phyloP scores from a whole-genome alignment of 2,113 vertebrate genomes.

The Irena cyanogastra region DNA sequence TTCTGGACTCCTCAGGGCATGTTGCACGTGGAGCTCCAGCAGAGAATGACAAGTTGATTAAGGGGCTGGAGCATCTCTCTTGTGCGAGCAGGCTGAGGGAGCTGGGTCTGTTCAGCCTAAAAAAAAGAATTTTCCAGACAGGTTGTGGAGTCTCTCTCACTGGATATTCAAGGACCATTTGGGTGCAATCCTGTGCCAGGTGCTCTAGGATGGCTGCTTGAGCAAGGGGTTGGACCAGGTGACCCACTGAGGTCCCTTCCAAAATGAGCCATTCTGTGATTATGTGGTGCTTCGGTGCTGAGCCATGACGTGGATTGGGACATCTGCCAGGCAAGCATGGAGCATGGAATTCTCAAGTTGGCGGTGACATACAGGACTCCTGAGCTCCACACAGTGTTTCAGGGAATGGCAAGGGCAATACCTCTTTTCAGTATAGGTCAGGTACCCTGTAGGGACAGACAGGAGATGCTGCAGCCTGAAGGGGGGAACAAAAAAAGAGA shows the following conservation, averaged over 20 bases:
- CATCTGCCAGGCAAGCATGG: background rate
- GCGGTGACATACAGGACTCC: fast-evolving
- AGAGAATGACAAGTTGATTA: background rate
- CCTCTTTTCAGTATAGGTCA: fast-evolving
- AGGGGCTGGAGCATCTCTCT: background rate
- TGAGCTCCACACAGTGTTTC: fast-evolving
- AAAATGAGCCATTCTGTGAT: background rate
- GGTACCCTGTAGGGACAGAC: no score
- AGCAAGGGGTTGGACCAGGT: background rate
- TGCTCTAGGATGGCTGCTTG: background rate
- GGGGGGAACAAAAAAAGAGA: background rate
- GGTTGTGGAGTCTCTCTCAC: background rate
- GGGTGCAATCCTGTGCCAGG: background rate
- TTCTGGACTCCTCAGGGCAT: background rate
- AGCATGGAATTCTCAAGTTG: fast-evolving
- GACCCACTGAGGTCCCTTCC: background rate
- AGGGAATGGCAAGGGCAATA: fast-evolving
- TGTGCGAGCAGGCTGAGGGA: background rate
- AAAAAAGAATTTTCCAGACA: background rate
- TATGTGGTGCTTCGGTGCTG: fast-evolving
- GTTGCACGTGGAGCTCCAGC: background rate
- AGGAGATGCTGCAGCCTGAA: background rate
- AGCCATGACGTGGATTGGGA: fast-evolving
- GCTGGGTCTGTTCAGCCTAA: background rate
- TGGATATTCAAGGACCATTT: background rate